Conservation (phyloP, 2,888 invertebrate species). For the Litoditis marina region DNA sequence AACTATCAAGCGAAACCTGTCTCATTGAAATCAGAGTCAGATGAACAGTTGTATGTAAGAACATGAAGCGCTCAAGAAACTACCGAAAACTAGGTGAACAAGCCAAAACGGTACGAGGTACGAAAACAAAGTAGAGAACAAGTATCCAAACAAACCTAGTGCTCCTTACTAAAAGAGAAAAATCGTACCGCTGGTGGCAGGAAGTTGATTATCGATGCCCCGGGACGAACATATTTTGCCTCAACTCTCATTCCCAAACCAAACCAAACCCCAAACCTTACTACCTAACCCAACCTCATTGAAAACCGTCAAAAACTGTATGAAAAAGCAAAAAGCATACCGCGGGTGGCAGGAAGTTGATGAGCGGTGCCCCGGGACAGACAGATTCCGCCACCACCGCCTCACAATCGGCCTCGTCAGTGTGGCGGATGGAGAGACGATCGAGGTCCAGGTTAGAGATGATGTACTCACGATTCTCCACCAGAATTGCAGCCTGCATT, state of each 20-base stretch:
- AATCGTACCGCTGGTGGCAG: constrained; percentile 46
- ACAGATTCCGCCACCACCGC: constrained; percentile 86
- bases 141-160: too few relatives aligned
- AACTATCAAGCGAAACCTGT: too few relatives aligned
- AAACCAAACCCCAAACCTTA: too few relatives aligned
- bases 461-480: constrained; percentile 42
- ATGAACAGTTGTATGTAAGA: too few relatives aligned
- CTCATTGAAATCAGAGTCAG: too few relatives aligned
- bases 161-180: constrained; percentile 17
- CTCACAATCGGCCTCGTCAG: constrained; percentile 72
- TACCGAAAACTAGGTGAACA: too few relatives aligned
- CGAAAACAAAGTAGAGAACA: too few relatives aligned
- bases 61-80: too few relatives aligned
- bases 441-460: constrained; percentile 41
- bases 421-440: constrained; percentile 68
- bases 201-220: constrained; percentile 74
- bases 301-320: not conserved
- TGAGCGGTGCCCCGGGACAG: constrained; percentile 84
- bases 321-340: constrained; percentile 47
- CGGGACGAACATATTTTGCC: constrained; percentile 87
- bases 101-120: too few relatives aligned
- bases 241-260: too few relatives aligned
- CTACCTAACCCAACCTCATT: not conserved
- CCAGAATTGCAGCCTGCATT: constrained; percentile 29
- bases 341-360: constrained; percentile 58